phyloP scores from a whole-genome alignment of 2,888 invertebrate genomes.

The Polyploca ridens region DNA sequence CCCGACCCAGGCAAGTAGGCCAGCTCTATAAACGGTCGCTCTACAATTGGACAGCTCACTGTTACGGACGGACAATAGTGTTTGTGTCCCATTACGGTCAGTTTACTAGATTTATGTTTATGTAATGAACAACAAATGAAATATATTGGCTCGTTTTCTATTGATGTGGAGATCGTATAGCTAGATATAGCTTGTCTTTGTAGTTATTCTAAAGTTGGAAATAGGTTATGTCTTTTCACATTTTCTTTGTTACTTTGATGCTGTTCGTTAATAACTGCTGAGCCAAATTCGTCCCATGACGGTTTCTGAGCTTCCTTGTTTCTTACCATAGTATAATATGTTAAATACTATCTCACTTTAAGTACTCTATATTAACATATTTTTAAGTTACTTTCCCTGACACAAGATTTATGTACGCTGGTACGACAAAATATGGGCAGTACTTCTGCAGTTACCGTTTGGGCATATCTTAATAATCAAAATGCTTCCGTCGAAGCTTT shows the following conservation, averaged over 20 bases:
- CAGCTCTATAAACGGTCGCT: slow-evolving; percentile 26
- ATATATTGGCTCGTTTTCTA: not conserved
- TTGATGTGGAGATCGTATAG: not conserved
- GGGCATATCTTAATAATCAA: not conserved
- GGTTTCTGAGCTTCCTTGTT: no score
- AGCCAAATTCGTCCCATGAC: not conserved
- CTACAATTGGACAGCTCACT: slow-evolving; percentile 28
- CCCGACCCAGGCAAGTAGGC: slow-evolving; percentile 26
- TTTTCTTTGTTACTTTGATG: not conserved
- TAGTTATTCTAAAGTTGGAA: not conserved
- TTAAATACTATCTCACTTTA: not conserved
- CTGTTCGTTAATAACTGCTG: not conserved
- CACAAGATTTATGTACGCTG: not conserved
- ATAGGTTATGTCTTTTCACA: not conserved
- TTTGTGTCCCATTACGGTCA: slow-evolving; percentile 13
- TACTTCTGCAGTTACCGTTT: not conserved
- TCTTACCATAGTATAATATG: no score
- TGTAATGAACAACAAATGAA: slow-evolving; percentile 1
- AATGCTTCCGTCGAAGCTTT: not conserved
- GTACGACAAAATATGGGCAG: not conserved
- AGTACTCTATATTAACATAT: not conserved
- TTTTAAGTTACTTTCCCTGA: not conserved
- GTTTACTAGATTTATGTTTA: slow-evolving; percentile 12
- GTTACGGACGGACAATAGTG: slow-evolving; percentile 16
- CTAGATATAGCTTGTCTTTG: not conserved